Evolutionary conservation across 2,113 vertebrate genomes (phyloP).

Genomic region (Phalacrocorax carbo): DNA sequence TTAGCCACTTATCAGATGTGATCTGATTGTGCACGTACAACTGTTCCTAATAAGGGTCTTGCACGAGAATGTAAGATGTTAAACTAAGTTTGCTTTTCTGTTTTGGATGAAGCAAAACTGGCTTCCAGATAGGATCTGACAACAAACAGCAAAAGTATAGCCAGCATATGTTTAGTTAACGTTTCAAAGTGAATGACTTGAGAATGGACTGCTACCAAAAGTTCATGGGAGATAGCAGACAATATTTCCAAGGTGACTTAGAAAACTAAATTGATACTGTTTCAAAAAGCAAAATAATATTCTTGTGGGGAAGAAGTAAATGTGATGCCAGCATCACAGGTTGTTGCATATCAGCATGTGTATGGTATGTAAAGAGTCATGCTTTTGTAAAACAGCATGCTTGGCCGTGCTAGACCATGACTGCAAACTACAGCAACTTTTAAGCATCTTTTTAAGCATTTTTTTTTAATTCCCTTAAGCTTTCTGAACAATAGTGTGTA

Average conservation of each 20-base stretch:
- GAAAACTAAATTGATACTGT: not conserved
- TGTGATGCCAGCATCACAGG: not conserved
- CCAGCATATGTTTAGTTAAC: rapidly evolving
- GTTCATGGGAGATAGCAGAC: rapidly evolving
- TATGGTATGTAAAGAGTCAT: not conserved
- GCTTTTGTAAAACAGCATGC: too few relatives aligned
- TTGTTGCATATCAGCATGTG: not conserved
- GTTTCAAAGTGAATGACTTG: not conserved
- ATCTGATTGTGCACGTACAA: rapidly evolving
- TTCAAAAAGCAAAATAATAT: not conserved
- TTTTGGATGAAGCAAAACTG: not conserved
- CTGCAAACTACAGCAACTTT: not conserved
- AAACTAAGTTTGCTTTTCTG: not conserved
- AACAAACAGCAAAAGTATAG: not conserved
- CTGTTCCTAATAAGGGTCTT: not conserved
- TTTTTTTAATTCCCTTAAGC: not conserved
- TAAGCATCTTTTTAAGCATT: not conserved
- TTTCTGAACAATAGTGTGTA: not conserved
- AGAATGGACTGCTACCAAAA: not conserved
- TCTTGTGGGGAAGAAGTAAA: not conserved
- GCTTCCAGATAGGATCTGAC: not conserved
- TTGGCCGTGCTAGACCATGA: not conserved
- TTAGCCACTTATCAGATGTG: not conserved
- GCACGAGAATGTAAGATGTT: not conserved
- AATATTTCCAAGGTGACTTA: not conserved